Conservation (phyloP, 2,113 vertebrate species). For the Gallinago media region DNA sequence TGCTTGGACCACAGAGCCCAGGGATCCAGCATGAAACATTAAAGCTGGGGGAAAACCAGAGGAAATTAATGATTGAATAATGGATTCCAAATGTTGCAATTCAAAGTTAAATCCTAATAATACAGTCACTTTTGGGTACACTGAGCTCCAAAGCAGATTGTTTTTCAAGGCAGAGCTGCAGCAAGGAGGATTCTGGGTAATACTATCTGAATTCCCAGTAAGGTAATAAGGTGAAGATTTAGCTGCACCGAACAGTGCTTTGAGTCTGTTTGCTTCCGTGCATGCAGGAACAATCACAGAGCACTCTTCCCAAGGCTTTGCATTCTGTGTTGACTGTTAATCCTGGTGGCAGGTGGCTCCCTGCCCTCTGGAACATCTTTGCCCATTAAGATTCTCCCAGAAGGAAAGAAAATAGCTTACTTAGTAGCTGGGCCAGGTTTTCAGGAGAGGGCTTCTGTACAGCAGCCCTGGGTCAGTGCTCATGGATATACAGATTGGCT, state of each 20-base stretch:
- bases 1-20: conserved; percentile 19
- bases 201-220: conserved; percentile 56
- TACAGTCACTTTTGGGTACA: conserved; percentile 45
- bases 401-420: conserved; percentile 52
- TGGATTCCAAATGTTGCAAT: conserved; percentile 67
- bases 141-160: conserved; percentile 53
- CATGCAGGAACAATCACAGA: not conserved
- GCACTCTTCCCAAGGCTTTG: not conserved
- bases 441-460: conserved; percentile 38
- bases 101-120: conserved; percentile 62
- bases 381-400: conserved; percentile 45
- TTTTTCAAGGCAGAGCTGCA: conserved; percentile 62
- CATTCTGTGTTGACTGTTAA: not conserved
- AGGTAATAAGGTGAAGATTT: conserved; percentile 56
- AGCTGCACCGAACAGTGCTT: not conserved
- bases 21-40: conserved; percentile 15
- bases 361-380: conserved; percentile 58
- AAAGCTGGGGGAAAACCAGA: conserved; percentile 29
- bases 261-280: not conserved
- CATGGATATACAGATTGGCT: not conserved
- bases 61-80: conserved; percentile 64
- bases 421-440: conserved; percentile 29
- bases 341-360: conserved; percentile 49
- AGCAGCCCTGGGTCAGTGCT: conserved; percentile 7
- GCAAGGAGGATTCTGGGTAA: conserved; percentile 60